Evolutionary conservation across 2,888 invertebrate species (phyloP).

Genomic region (Didymodactylos carnosus): DNA sequence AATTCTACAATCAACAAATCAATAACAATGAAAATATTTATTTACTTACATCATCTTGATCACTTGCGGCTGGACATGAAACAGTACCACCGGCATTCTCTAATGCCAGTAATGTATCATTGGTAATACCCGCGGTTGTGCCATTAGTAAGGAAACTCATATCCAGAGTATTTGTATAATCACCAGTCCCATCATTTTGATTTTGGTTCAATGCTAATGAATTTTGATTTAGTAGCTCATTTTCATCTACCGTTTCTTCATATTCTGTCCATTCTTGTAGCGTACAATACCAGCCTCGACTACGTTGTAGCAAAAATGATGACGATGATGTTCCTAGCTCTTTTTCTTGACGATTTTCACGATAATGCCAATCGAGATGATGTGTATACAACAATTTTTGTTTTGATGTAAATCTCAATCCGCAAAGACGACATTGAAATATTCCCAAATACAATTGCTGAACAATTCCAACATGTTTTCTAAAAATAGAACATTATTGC

Average conservation of each 20-base stretch:
- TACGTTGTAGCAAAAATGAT: neutral
- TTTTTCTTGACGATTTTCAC: slow-evolving; percentile 27
- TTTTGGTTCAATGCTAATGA: too few species aligned
- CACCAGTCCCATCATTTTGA: too few species aligned
- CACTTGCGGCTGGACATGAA: slow-evolving; percentile 3
- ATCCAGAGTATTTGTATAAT: too few species aligned
- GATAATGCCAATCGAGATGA: slow-evolving; percentile 96
- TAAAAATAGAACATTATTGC: neutral
- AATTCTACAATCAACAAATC: too few species aligned
- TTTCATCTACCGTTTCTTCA: slow-evolving; percentile 13
- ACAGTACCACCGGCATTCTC: neutral
- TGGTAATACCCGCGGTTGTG: neutral
- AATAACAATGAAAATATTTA: too few species aligned
- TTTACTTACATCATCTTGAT: slow-evolving; percentile 4
- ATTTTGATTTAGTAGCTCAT: neutral
- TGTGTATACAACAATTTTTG: slow-evolving; percentile 53
- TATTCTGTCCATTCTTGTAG: slow-evolving; percentile 15
- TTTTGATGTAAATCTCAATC: slow-evolving; percentile 70
- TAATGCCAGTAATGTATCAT: neutral
- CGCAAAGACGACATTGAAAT: slow-evolving; percentile 78
- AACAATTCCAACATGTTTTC: slow-evolving; percentile 38
- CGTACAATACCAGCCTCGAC: slow-evolving; percentile 13
- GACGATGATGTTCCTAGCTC: neutral
- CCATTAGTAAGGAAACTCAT: too few species aligned
- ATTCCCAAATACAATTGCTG: slow-evolving; percentile 60